Conservation (phyloP, 2,888 invertebrate species). For the Muschampia plurimacula region DNA sequence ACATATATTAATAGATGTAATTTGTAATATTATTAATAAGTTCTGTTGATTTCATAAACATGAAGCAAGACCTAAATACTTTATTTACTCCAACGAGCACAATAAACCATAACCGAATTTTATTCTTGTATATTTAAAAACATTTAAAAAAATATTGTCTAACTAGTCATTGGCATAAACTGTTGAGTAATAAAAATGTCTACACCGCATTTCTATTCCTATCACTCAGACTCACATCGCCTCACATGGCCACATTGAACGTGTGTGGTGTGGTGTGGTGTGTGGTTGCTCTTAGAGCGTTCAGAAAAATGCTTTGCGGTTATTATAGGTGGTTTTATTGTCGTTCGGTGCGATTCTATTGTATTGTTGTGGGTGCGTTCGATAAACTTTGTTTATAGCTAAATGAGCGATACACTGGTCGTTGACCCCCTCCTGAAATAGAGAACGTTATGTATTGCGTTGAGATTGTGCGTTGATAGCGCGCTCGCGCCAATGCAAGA, state of each 20-base stretch:
- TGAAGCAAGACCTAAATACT: no score
- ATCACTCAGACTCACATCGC: neutral
- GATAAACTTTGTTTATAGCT: constrained; percentile 83
- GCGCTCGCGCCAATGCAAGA: constrained; percentile 61
- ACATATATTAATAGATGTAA: no score
- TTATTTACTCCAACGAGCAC: no score
- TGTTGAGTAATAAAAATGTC: constrained; percentile 14
- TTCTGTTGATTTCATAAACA: no score
- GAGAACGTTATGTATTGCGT: constrained; percentile 60
- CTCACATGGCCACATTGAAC: constrained; percentile 15
- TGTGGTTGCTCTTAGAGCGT: constrained; percentile 28
- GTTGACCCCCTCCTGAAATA: constrained; percentile 71
- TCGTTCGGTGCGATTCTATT: constrained; percentile 65
- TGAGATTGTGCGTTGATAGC: constrained; percentile 66
- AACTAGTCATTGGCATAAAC: constrained; percentile 30
- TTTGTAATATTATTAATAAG: no score
- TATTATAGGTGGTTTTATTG: constrained; percentile 67
- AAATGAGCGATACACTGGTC: constrained; percentile 79
- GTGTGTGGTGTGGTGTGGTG: constrained; percentile 8
- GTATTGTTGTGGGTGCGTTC: constrained; percentile 71
- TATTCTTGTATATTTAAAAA: constrained; percentile 6
- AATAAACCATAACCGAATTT: neutral
- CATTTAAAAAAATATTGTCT: no score
- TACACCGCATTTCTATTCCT: constrained; percentile 25
- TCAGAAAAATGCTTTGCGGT: constrained; percentile 56